These are phyloP conservation scores for Pangasianodon gigas DNA, from an alignment of 2,113 vertebrate species.

Conservation along the genomic window DNA sequence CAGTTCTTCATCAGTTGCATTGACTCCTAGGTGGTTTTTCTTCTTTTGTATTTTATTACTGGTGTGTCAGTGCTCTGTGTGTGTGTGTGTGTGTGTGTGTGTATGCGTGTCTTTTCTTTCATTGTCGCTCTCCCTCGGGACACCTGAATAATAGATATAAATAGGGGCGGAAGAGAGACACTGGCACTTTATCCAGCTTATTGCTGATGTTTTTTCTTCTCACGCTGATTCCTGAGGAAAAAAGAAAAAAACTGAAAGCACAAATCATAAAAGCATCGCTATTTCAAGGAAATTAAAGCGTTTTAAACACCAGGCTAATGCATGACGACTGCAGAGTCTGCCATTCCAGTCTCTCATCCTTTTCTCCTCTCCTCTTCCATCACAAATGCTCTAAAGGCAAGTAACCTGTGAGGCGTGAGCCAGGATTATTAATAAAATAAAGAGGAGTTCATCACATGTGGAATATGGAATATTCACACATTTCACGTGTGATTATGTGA, in stretches of 20 bases:
- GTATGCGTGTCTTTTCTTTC: conserved; percentile 46
- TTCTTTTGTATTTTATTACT: not conserved
- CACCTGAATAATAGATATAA: conserved; percentile 61
- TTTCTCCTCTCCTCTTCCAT: not conserved
- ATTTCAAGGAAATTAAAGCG: conserved; percentile 10
- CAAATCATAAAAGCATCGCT: conserved; percentile 28
- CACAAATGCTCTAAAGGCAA: not conserved
- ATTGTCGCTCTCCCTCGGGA: conserved; percentile 54
- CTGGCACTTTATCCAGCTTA: conserved; percentile 40
- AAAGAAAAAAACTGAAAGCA: conserved; percentile 19
- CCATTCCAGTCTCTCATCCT: not conserved
- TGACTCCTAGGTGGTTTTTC: not conserved
- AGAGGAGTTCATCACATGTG: not conserved
- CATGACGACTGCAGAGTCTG: not conserved
- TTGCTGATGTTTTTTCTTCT: conserved; percentile 33
- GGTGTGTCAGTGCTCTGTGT: conserved; percentile 51
- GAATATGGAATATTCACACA: not conserved
- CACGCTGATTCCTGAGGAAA: conserved; percentile 24
- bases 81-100: conserved; percentile 54
- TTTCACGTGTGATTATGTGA: not conserved
- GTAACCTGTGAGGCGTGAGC: not conserved
- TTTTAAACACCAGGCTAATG: not conserved
- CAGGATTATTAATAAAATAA: not conserved
- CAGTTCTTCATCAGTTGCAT: not conserved
- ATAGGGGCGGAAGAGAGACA: conserved; percentile 34